phyloP scores from a whole-genome alignment of 2,888 invertebrate genomes.

The Hemaris fuciformis region DNA sequence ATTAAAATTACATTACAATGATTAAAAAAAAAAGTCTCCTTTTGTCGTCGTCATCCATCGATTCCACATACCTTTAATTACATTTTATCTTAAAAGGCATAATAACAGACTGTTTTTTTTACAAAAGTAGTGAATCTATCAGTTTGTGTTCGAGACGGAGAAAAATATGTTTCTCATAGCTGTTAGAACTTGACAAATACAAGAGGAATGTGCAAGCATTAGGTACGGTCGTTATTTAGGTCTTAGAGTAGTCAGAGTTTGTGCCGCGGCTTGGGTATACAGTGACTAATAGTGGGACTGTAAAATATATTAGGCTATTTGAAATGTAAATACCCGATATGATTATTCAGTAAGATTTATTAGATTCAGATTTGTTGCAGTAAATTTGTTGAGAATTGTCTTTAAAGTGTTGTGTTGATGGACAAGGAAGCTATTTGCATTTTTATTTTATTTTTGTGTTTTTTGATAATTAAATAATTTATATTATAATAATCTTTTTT shows the following conservation, averaged over 20 bases:
- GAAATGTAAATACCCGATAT: background rate
- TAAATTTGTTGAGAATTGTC: too few relatives aligned
- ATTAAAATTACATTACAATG: too few relatives aligned
- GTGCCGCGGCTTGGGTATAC: slow-evolving; percentile 40
- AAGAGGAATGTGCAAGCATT: slow-evolving; percentile 58
- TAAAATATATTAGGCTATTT: slow-evolving; percentile 9
- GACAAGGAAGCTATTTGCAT: too few relatives aligned
- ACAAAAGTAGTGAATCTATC: background rate
- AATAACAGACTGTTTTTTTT: background rate
- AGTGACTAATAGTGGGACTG: slow-evolving; percentile 51
- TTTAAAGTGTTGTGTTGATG: too few relatives aligned
- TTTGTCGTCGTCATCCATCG: too few relatives aligned
- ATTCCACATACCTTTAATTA: too few relatives aligned
- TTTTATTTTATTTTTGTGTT: too few relatives aligned
- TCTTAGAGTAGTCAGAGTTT: slow-evolving; percentile 47
- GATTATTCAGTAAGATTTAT: background rate
- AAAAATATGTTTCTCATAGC: slow-evolving; percentile 36
- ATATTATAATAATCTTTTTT: too few relatives aligned
- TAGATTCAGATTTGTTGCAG: background rate
- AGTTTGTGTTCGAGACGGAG: slow-evolving; percentile 32
- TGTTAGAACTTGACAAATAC: slow-evolving; percentile 61
- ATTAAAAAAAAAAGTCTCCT: too few relatives aligned
- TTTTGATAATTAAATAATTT: too few relatives aligned
- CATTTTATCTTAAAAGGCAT: too few relatives aligned
- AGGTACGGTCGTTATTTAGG: slow-evolving; percentile 61